Percentiles rank a stretch among this genome's conserved stretches.
Evolutionary conservation across 2,888 invertebrate genomes (phyloP).

Genomic region (Polydesmus complanatus): DNA sequence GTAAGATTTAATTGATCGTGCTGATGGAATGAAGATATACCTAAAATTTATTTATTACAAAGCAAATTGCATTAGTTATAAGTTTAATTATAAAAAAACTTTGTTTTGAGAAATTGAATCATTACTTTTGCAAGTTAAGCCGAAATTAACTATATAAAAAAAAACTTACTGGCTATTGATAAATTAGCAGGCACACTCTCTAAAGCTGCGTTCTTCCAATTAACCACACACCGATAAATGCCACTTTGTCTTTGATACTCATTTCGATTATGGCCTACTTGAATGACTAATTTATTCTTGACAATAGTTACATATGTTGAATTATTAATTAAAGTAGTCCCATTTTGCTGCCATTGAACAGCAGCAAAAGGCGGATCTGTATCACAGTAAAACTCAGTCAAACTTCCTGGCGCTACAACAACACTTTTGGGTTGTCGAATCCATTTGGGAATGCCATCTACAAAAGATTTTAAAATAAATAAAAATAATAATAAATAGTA

Average conservation of each 20-base stretch:
- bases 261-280: neutral
- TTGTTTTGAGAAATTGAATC: too few species aligned
- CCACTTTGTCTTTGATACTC: constrained; percentile 6
- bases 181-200: constrained; percentile 8
- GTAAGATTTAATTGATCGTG: constrained; percentile 7
- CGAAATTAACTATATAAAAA: too few species aligned
- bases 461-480: neutral
- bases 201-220: constrained; percentile 4
- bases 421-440: constrained; percentile 2
- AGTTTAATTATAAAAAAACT: too few species aligned
- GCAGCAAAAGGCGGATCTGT: constrained; percentile 6
- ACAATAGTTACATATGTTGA: neutral
- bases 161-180: constrained; percentile 11
- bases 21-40: constrained; percentile 3
- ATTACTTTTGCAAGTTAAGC: too few species aligned
- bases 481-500: neutral
- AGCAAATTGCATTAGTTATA: too few species aligned
- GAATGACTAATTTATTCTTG: constrained; percentile 1
- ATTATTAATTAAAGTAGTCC: neutral
- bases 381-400: constrained; percentile 4
- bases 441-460: constrained; percentile 14
- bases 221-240: constrained; percentile 7
- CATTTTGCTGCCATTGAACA: constrained; percentile 8
- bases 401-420: neutral
- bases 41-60: neutral